phyloP scores from a whole-genome alignment of 2,888 invertebrate genomes.

The Torymus auratus region DNA sequence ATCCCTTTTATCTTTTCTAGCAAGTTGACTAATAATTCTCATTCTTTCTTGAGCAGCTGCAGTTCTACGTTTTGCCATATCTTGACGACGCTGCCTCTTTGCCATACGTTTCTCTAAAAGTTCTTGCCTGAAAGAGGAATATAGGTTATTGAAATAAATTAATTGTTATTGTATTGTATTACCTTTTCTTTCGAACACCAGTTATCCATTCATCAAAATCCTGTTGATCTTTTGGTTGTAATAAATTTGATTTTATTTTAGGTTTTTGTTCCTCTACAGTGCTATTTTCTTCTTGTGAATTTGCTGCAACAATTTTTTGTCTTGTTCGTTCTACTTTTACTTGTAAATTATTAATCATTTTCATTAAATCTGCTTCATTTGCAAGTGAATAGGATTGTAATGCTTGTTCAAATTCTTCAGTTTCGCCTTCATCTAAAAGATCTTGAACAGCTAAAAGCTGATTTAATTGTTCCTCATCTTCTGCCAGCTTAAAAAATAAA shows the following conservation, averaged over 20 bases:
- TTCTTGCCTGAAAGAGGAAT: conserved; percentile 80
- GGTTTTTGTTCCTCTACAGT: conserved; percentile 78
- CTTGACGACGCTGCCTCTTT: conserved; percentile 88
- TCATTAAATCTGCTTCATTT: conserved; percentile 88
- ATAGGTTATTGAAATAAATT: conserved; percentile 7
- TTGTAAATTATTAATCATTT: conserved; percentile 84
- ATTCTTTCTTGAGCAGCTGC: conserved; percentile 96
- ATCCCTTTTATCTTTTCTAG: conserved; percentile 86
- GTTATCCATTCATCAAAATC: conserved; percentile 80
- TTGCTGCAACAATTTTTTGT: conserved; percentile 85
- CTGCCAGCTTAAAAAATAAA: conserved; percentile 80
- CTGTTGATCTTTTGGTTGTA: conserved; percentile 77
- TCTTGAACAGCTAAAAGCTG: conserved; percentile 87
- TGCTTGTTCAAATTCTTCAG: conserved; percentile 85
- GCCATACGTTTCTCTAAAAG: conserved; percentile 85
- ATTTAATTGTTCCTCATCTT: conserved; percentile 91
- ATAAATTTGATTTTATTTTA: conserved; percentile 75
- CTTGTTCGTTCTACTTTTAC: conserved; percentile 86
- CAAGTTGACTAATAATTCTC: conserved; percentile 94
- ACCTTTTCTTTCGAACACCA: conserved; percentile 81
- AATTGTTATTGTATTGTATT: conserved; percentile 50
- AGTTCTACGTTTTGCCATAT: conserved; percentile 92
- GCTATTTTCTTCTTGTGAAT: conserved; percentile 81
- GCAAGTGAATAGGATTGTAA: conserved; percentile 86
- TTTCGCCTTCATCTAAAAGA: conserved; percentile 85